Conservation (phyloP, 2,113 vertebrate genomes). For the Bagarius yarrelli region DNA sequence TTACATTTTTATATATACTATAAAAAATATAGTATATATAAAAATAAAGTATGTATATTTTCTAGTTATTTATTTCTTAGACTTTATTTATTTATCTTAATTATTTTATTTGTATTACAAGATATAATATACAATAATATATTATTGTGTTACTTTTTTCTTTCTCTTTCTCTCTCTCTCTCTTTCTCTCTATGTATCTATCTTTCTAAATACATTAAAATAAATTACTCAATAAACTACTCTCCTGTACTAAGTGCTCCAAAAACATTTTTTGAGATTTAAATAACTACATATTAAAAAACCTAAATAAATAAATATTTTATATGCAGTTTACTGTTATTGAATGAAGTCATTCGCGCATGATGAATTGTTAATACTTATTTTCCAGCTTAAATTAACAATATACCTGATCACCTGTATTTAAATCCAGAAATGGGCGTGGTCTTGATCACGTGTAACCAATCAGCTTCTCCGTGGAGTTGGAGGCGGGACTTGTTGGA, state of each 20-base stretch:
- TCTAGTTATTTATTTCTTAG: neutral
- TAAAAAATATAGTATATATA: no score
- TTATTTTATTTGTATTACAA: neutral
- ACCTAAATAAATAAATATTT: neutral
- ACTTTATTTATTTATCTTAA: neutral
- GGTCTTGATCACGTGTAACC: neutral
- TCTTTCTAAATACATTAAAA: neutral
- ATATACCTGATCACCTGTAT: neutral
- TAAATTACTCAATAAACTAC: neutral
- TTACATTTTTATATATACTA: no score
- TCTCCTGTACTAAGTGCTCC: neutral
- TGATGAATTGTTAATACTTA: neutral
- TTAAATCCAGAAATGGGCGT: neutral
- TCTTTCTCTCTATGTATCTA: no score
- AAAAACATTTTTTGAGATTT: neutral
- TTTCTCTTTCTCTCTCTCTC: no score
- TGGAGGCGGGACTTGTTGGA: neutral
- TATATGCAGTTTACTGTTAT: neutral
- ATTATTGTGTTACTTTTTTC: no score
- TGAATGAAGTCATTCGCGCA: neutral
- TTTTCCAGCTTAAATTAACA: neutral
- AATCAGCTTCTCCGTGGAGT: neutral
- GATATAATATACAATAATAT: neutral
- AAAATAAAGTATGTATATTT: neutral
- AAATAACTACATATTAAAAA: neutral